Evolutionary conservation across 2,888 invertebrate species (phyloP), one percentile per base, ranked within the genome.

Genomic region (Agrotis clavis): DNA sequence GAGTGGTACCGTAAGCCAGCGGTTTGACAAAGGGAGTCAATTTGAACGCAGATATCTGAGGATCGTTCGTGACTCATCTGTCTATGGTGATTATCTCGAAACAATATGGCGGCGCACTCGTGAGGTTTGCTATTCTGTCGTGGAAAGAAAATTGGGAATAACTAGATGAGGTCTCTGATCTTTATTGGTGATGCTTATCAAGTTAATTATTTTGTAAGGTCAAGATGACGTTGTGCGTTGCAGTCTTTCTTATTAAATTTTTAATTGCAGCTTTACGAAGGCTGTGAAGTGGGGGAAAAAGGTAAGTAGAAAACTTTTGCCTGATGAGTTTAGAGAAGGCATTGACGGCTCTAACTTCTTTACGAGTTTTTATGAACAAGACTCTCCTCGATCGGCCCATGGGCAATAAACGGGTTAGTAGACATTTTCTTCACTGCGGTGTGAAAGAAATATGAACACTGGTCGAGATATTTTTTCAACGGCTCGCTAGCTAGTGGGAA

Each of bases 51-150:
- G 76, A 79, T 76, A 93, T 94, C 95, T 91, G 82, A 83, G 87
- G 87, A 93, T 93, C 92, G 91, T 72, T 93, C 94, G 94, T 95
- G 95, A 94, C 90, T 94, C 94, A 92, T 93, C 93, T 90, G 89
- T 91, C 92, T 89, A 80, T 80, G 82, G 88, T 88, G 92, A 94
- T 94, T 93, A 94, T 94, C 93, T 94, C 84, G 87, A 89, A 89
- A 90, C 87, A 90, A 87, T 90, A 89, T 86, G 86, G 88, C 90
- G 86, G 75, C 72, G 54, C 64, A 73, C 74, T 87, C 87, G 87
- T 86, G 86, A 85, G 80, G 67, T 77, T 78, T 79, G 76, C 82
- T 81, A 68, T 83, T 81, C 79, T 77, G 81, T 75, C 74, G 67
- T 69, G 73, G 64, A 76, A 81, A 74, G 72, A 70, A 75, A 75